A percentile compares a stretch with the other conserved stretches of the same genome.
phyloP scores from a whole-genome alignment of 2,888 invertebrate genomes.

The Lithophane leautieri region DNA sequence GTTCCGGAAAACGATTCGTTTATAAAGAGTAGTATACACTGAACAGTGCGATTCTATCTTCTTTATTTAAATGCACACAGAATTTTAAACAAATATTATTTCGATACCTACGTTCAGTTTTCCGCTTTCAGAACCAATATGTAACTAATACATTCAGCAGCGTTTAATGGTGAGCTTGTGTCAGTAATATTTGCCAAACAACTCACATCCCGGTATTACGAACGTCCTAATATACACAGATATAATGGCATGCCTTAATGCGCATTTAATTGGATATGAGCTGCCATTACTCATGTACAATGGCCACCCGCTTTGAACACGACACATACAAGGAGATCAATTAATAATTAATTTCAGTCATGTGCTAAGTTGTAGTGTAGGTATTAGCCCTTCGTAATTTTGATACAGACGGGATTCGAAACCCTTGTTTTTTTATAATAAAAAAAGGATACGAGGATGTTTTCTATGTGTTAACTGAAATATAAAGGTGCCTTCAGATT shows the following conservation, averaged over 20 bases:
- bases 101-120: not conserved
- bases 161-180: constrained; percentile 21
- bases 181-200: constrained; percentile 32
- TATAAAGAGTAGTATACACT: not conserved
- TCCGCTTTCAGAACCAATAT: not conserved
- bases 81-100: not conserved
- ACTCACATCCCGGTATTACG: constrained; percentile 43
- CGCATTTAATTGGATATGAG: constrained; percentile 76
- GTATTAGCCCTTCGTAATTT: constrained; percentile 35
- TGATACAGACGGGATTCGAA: constrained; percentile 22
- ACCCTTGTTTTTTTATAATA: constrained; percentile 18
- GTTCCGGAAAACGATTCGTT: not conserved
- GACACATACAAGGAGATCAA: constrained; percentile 59
- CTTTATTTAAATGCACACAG: not conserved
- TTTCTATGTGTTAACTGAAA: not conserved
- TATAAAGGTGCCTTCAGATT: not conserved
- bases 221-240: constrained; percentile 40
- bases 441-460: too few relatives aligned
- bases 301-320: constrained; percentile 64
- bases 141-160: constrained; percentile 10
- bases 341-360: constrained; percentile 64
- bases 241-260: constrained; percentile 64
- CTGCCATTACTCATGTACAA: constrained; percentile 72
- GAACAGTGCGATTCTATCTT: not conserved
- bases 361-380: constrained; percentile 42